A percentile compares a stretch with the other conserved stretches of the same genome.
phyloP scores from a whole-genome alignment of 2,797 vertebrate genomes.

The Valencia hispanica region DNA sequence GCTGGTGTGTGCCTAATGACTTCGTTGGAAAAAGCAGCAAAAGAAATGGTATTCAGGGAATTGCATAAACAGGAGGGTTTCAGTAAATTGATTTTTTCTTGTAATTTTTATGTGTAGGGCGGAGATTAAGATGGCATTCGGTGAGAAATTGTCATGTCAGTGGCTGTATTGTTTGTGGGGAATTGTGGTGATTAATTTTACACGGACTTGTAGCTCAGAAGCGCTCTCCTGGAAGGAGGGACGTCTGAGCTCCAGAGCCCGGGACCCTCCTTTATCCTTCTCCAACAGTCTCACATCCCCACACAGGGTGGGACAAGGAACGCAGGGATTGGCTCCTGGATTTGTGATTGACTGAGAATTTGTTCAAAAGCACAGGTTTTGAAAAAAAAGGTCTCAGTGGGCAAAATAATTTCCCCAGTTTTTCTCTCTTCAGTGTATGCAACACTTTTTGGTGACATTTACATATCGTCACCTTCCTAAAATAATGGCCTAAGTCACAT shows the following conservation, averaged over 20 bases:
- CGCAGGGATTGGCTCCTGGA: conserved; percentile 3
- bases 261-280: conserved; percentile 60
- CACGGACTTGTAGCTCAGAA: conserved; percentile 68
- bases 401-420: not conserved
- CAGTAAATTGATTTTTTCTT: conserved; percentile 75
- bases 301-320: conserved; percentile 31
- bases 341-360: conserved; percentile 29
- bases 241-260: conserved; percentile 51
- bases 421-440: too few species aligned
- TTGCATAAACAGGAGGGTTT: conserved; percentile 77
- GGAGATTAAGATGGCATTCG: conserved; percentile 85
- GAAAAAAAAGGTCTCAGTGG: not conserved
- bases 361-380: conserved; percentile 25
- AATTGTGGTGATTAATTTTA: conserved; percentile 84
- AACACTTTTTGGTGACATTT: too few species aligned
- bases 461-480: too few species aligned
- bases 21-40: conserved; percentile 79
- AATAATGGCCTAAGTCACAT: too few species aligned
- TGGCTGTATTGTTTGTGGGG: conserved; percentile 82
- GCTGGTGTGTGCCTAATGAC: conserved; percentile 83
- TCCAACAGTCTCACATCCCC: conserved; percentile 31
- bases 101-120: conserved; percentile 76
- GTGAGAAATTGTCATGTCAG: conserved; percentile 83
- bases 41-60: conserved; percentile 81
- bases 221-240: conserved; percentile 68